Base-by-base conservation (phyloP, 2,888 invertebrate genomes). In the Erannis defoliaria region DNA sequence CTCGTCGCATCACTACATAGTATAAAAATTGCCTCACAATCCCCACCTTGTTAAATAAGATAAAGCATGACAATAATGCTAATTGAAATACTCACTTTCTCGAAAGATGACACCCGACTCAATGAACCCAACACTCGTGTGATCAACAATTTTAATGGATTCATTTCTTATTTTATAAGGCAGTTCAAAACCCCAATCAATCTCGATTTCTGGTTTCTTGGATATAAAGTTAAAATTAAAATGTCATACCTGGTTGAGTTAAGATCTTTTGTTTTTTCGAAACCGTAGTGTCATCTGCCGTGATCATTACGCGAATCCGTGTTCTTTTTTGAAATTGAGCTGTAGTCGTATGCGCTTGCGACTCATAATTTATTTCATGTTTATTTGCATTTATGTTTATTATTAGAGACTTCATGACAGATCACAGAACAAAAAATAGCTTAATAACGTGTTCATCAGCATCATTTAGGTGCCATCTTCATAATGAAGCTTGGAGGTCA, bases 281-380 rank as follows among this genome's bases (percentile, higher is more conserved):
- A 9, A 31, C 31, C 40, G 79, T 77, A 81, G 78, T 78, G 75
- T 80, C 84, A 80, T 78, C 78, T 80, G 82, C 81, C 78, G 77
- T 71, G 74, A 78, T 82, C 77, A 80, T 81, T 81, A 77, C 81
- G 76, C 67, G 1, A 43, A 42, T 40, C n/a, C 58, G 54, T 66
- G 64, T 74, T 73, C 63, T 60, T 80, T 75, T 73, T 76, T 64
- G 56, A 56, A 71, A 58, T 21, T 21, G 6, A 18, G 14, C 0
- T 14, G 31, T 33, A 38, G 26, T 26, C 26, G 26, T 18, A 45
- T 48, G 21, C 45, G 16, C 8, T 2, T 29, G 19, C 37, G 43
- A 43, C 8, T 37, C 18, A 16, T 35, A 16, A 21, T 23, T 14
- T 46, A 26, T 37, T 38, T 54, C 54, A 45, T 16, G 16, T 45